A percentile compares a stretch with the other conserved stretches of the same genome.
phyloP scores from a whole-genome alignment of 2,888 invertebrate species.

The Patella caerulea region DNA sequence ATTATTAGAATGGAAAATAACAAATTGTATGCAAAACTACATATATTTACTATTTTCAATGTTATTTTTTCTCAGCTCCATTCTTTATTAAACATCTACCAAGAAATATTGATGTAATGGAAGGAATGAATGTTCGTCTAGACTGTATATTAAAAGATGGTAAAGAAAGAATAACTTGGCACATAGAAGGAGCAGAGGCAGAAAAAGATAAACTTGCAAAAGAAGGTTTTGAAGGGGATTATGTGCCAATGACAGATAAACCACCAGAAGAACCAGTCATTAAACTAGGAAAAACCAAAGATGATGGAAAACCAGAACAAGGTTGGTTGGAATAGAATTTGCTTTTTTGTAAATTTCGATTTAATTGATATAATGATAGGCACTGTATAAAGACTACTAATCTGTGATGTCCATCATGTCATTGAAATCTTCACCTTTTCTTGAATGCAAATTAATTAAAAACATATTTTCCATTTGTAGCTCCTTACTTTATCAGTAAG shows the following conservation, averaged over 20 bases:
- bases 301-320: neutral
- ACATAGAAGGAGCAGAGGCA: constrained; percentile 45
- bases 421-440: neutral
- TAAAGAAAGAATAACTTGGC: constrained; percentile 52
- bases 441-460: no score
- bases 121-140: constrained; percentile 63
- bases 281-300: neutral
- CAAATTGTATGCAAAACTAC: no score
- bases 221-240: constrained; percentile 58
- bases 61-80: constrained; percentile 48
- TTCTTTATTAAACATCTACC: constrained; percentile 66
- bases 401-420: neutral
- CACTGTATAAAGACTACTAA: neutral
- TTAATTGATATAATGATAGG: neutral
- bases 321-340: neutral
- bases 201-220: constrained; percentile 48
- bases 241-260: constrained; percentile 41
- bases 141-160: constrained; percentile 84
- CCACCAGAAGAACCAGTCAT: constrained; percentile 8
- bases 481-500: constrained; percentile 36
- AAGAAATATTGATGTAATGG: constrained; percentile 61
- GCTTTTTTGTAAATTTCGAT: no score
- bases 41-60: neutral
- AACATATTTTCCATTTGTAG: neutral
- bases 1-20: no score